Evolutionary conservation across 2,888 invertebrate species (phyloP).

Genomic region (Cantharis nigra): DNA sequence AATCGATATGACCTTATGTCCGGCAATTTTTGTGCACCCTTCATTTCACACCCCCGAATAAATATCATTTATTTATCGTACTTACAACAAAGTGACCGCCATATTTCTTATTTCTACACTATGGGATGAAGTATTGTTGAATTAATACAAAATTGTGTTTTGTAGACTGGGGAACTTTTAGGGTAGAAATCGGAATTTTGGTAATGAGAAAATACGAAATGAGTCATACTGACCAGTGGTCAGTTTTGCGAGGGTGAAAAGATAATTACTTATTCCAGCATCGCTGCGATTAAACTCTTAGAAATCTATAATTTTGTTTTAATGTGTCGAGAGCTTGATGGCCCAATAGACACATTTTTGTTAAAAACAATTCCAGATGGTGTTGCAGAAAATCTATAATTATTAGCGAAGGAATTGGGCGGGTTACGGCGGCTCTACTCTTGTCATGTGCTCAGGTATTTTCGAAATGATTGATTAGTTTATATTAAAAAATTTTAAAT

Average conservation of each 20-base stretch:
- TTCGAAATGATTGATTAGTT: constrained; percentile 11
- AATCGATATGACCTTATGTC: constrained; percentile 24
- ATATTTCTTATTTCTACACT: constrained; percentile 32
- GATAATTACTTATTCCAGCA: constrained; percentile 16
- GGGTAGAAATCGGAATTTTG: constrained; percentile 30
- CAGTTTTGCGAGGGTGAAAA: constrained; percentile 26
- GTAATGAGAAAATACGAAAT: constrained; percentile 25
- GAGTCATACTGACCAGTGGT: constrained; percentile 38
- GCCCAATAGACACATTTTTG: neutral
- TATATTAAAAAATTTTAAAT: neutral
- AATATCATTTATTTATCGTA: constrained; percentile 34
- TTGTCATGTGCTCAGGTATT: constrained; percentile 30
- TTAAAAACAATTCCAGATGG: constrained; percentile 36
- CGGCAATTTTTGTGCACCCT: constrained; percentile 17
- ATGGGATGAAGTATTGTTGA: constrained; percentile 27
- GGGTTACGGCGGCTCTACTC: constrained; percentile 25
- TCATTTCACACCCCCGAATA: constrained; percentile 30
- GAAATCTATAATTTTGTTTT: neutral
- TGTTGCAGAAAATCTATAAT: constrained; percentile 36
- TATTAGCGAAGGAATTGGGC: constrained; percentile 26
- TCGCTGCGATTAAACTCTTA: neutral
- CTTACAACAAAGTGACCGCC: constrained; percentile 35
- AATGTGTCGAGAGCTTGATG: neutral
- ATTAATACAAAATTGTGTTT: constrained; percentile 26
- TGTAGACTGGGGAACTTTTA: constrained; percentile 20